Conservation (phyloP, 1,140 invertebrate species). For the Euwallacea fornicatus region DNA sequence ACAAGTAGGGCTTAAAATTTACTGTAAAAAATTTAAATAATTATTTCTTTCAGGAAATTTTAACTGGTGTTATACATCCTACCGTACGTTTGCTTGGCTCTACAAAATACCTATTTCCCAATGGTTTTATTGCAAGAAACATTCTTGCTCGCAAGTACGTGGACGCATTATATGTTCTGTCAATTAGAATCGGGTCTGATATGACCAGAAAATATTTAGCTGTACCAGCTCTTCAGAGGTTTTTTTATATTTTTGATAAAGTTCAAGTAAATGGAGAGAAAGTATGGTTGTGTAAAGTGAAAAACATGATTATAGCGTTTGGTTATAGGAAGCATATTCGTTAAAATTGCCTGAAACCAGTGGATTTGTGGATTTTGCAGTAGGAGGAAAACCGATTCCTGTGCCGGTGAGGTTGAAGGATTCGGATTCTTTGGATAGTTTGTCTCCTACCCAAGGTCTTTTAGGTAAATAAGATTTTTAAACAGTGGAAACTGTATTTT, state of each 20-base stretch:
- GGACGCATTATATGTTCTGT: conserved; percentile 77
- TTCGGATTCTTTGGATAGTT: conserved; percentile 55
- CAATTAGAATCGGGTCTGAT: conserved; percentile 78
- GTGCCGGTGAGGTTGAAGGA: conserved; percentile 44
- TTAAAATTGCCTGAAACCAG: too few species aligned
- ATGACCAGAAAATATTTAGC: conserved; percentile 80
- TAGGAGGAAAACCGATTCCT: conserved; percentile 56
- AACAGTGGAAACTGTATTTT: too few species aligned
- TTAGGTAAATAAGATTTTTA: too few species aligned
- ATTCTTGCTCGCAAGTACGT: conserved; percentile 78
- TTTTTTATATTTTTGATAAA: conserved; percentile 87
- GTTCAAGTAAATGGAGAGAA: conserved; percentile 43
- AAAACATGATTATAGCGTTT: too few species aligned
- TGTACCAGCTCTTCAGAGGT: conserved; percentile 70
- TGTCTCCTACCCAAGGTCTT: conserved; percentile 54
- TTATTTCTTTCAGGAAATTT: conserved; percentile 59
- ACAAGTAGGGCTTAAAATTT: conserved; percentile 59
- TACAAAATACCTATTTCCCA: conserved; percentile 75
- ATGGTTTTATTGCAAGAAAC: conserved; percentile 70
- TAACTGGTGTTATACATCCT: conserved; percentile 78
- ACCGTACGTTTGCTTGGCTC: conserved; percentile 73
- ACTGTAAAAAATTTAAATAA: not conserved
- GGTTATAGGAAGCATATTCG: too few species aligned
- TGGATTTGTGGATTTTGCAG: conserved; percentile 51
- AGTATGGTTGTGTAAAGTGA: not conserved